Conservation (phyloP, 2,888 invertebrate genomes). For the Drosophila merina region DNA sequence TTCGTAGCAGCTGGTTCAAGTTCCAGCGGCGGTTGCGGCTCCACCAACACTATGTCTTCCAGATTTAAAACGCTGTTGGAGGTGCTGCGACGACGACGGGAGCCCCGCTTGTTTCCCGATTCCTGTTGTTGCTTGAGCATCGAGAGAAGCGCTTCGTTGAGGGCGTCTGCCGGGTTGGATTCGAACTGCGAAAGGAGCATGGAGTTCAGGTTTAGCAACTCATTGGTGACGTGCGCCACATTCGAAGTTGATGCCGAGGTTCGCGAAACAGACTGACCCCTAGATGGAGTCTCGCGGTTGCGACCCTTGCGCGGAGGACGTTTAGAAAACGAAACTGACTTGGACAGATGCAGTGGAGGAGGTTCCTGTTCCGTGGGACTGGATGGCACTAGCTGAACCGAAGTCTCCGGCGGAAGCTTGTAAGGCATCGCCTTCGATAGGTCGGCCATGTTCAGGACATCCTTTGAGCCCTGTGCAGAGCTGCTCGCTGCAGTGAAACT, state of each 20-base stretch:
- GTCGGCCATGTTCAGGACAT: slow-evolving; percentile 51
- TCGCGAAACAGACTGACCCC: slow-evolving; percentile 8
- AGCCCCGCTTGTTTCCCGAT: slow-evolving; percentile 49
- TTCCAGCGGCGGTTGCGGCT: slow-evolving; percentile 57
- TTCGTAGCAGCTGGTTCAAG: neutral
- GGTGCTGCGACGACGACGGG: slow-evolving; percentile 58
- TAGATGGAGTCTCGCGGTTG: slow-evolving; percentile 21
- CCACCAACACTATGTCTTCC: slow-evolving; percentile 81
- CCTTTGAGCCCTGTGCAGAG: slow-evolving; percentile 41
- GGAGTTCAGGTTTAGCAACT: slow-evolving; percentile 59
- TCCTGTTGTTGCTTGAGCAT: slow-evolving; percentile 75
- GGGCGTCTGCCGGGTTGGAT: slow-evolving; percentile 56
- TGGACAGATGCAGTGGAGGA: slow-evolving; percentile 10
- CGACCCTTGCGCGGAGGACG: slow-evolving; percentile 31
- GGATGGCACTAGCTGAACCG: slow-evolving; percentile 82
- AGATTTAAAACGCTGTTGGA: slow-evolving; percentile 60
- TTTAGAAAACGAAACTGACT: neutral
- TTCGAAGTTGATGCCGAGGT: slow-evolving; percentile 43
- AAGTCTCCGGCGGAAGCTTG: slow-evolving; percentile 83
- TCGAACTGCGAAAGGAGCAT: slow-evolving; percentile 61
- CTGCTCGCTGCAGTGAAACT: slow-evolving; percentile 25
- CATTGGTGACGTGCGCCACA: slow-evolving; percentile 59
- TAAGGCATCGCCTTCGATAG: slow-evolving; percentile 79
- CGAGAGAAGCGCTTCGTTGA: slow-evolving; percentile 77
- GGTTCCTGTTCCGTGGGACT: slow-evolving; percentile 69